Conservation (phyloP, 2,888 invertebrate genomes). For the Hydroisotoma schaefferi region DNA sequence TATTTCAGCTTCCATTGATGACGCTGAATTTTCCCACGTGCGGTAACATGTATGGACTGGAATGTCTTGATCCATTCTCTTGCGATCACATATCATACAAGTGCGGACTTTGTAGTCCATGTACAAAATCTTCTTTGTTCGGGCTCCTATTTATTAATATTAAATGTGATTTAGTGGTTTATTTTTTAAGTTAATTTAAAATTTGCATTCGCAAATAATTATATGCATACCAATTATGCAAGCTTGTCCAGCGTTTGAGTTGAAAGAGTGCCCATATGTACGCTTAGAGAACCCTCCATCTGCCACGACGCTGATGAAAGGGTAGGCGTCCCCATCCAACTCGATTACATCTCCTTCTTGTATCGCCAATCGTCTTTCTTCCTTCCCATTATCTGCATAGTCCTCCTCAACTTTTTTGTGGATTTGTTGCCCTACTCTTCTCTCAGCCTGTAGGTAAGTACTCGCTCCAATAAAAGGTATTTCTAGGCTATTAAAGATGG, state of each 20-base stretch:
- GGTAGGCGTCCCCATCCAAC: neutral
- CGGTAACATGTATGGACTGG: neutral
- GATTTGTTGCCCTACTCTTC: neutral
- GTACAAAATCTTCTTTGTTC: neutral
- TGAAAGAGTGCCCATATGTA: neutral
- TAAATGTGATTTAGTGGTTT: too few species aligned
- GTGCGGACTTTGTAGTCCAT: neutral
- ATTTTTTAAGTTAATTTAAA: too few species aligned
- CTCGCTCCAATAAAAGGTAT: neutral
- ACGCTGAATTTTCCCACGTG: neutral
- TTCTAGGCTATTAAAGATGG: neutral
- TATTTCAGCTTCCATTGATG: neutral
- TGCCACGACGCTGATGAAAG: neutral
- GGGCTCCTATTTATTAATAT: too few species aligned
- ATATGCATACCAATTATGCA: too few species aligned
- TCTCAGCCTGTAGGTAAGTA: neutral
- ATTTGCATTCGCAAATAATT: too few species aligned
- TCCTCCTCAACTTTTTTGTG: neutral
- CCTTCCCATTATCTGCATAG: neutral
- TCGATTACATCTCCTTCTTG: neutral
- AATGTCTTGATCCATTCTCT: neutral
- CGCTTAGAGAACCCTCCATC: neutral
- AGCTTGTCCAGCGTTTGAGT: neutral
- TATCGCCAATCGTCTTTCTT: neutral
- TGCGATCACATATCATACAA: neutral